Evolutionary conservation across 2,888 invertebrate species (phyloP).

Genomic region (Metalampra italica): DNA sequence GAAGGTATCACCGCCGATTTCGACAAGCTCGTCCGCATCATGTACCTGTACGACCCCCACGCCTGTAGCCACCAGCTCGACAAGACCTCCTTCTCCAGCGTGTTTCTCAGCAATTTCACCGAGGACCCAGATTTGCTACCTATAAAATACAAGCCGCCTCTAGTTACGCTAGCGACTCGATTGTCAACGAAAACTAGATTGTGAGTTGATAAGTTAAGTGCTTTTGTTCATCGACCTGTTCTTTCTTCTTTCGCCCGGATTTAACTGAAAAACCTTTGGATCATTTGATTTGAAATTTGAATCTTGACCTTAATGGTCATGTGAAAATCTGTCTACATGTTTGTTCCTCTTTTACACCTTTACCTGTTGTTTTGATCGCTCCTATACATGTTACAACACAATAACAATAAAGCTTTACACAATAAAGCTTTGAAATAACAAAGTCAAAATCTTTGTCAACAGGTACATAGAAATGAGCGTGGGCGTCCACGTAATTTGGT

Average conservation of each 20-base stretch:
- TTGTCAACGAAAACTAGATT: conserved; percentile 44
- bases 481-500: conserved; percentile 43
- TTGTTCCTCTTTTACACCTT: no score
- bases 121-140: conserved; percentile 34
- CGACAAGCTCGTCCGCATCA: conserved; percentile 50
- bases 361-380: no score
- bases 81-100: conserved; percentile 26
- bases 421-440: neutral
- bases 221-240: neutral
- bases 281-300: no score
- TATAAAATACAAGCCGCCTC: conserved; percentile 36
- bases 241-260: neutral
- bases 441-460: conserved; percentile 16
- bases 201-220: conserved; percentile 25
- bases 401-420: neutral
- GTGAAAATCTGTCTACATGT: no score
- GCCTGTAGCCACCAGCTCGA: conserved; percentile 38
- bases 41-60: conserved; percentile 57
- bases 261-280: no score
- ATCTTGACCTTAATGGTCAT: no score
- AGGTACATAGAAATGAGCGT: conserved; percentile 49
- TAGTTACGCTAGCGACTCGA: conserved; percentile 39
- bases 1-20: conserved; percentile 32
- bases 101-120: conserved; percentile 44
- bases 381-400: no score